Percentiles rank a stretch among this genome's conserved stretches.
Evolutionary conservation across 35 echinoderm and acorn worm species (phyloP).

Genomic region (Heliocidaris tuberculata): DNA sequence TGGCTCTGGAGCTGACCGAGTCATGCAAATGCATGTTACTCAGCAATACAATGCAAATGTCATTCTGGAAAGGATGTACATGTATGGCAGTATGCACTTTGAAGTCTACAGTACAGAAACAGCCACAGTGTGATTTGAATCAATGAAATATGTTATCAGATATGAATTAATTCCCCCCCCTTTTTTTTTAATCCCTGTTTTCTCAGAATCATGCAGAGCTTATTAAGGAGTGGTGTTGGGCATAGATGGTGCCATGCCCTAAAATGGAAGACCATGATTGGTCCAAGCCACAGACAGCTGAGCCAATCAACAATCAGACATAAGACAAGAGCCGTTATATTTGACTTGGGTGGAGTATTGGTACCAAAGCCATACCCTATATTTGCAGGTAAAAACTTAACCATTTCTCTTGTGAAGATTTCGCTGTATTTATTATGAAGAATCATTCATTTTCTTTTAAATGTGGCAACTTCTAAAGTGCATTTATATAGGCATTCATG

Average conservation of each 20-base stretch:
- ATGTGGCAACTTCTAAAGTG: too few species aligned
- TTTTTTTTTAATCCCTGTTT: background rate
- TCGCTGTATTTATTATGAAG: too few species aligned
- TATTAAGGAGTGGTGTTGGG: background rate
- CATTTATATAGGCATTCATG: too few species aligned
- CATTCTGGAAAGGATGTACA: background rate
- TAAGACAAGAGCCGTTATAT: conserved; percentile 80
- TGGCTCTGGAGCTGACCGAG: too few species aligned
- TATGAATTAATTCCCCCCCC: background rate
- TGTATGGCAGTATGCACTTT: background rate
- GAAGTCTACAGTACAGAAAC: background rate
- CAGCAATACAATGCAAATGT: background rate
- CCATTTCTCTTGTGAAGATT: too few species aligned
- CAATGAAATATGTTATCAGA: background rate
- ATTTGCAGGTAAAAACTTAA: conserved; percentile 63
- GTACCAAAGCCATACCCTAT: conserved; percentile 79
- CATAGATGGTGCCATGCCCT: background rate
- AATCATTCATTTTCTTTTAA: too few species aligned
- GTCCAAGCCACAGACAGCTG: background rate
- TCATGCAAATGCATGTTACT: too few species aligned
- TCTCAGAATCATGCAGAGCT: background rate
- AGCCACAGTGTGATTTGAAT: background rate
- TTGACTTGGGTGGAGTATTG: conserved; percentile 95
- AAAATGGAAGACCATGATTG: background rate
- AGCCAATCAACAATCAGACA: background rate